Evolutionary conservation across 2,888 invertebrate species (phyloP).

Genomic region (Micoletzkya japonica): DNA sequence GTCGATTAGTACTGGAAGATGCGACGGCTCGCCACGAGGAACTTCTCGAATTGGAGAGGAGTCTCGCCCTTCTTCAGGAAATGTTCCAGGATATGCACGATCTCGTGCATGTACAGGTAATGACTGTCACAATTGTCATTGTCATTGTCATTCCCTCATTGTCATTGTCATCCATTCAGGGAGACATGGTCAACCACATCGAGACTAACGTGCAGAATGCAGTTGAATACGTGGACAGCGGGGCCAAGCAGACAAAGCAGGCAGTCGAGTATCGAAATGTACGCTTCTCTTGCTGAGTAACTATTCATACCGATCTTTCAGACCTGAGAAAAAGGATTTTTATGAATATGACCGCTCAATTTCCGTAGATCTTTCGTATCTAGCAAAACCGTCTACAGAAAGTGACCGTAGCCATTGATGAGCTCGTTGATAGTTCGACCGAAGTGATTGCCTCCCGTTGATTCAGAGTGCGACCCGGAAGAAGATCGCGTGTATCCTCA

Average conservation of each 20-base stretch:
- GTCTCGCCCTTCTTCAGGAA: conserved; percentile 97
- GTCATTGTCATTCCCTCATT: neutral
- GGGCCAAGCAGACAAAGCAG: conserved; percentile 39
- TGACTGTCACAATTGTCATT: neutral
- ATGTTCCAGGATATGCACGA: conserved; percentile 99
- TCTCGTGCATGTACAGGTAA: conserved; percentile 74
- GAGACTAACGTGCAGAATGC: conserved; percentile 53
- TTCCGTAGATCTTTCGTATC: too few relatives aligned
- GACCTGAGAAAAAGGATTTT: too few relatives aligned
- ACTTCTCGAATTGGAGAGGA: conserved; percentile 98
- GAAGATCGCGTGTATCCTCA: conserved; percentile 30
- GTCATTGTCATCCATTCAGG: conserved; percentile 32
- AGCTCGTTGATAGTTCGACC: too few relatives aligned
- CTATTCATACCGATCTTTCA: too few relatives aligned
- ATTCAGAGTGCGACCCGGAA: conserved; percentile 26
- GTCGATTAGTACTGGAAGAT: conserved; percentile 55
- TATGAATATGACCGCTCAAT: too few relatives aligned
- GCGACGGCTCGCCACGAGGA: conserved; percentile 81
- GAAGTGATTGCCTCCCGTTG: too few relatives aligned
- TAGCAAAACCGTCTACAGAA: too few relatives aligned
- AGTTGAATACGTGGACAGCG: conserved; percentile 40
- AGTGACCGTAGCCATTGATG: too few relatives aligned
- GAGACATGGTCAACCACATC: conserved; percentile 55
- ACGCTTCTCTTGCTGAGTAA: too few relatives aligned
- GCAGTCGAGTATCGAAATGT: conserved; percentile 58